Evolutionary conservation across 2,113 vertebrate species (phyloP).

Genomic region (Oncorhynchus masou): DNA sequence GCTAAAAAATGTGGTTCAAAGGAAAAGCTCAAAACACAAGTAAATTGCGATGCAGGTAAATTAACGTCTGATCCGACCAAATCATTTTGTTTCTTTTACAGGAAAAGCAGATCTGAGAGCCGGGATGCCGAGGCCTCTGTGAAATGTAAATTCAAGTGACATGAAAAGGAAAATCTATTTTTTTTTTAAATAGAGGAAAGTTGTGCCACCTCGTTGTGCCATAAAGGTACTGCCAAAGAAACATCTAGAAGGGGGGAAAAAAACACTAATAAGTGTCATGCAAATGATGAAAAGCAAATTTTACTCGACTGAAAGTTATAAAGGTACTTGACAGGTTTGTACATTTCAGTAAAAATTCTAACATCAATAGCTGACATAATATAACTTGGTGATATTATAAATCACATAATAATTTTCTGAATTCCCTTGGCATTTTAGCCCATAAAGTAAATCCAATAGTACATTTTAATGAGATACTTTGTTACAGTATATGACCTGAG

Average conservation of each 20-base stretch:
- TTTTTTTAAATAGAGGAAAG: not conserved
- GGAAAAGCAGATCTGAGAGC: conserved; percentile 46
- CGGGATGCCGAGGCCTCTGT: conserved; percentile 29
- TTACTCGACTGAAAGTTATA: not conserved
- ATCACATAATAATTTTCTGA: no score
- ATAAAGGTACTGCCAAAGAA: conserved; percentile 22
- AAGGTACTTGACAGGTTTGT: not conserved
- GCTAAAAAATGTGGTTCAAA: conserved; percentile 9
- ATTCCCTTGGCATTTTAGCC: no score
- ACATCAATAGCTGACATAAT: no score
- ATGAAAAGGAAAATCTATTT: conserved; percentile 49
- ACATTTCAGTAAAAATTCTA: no score
- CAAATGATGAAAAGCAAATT: not conserved
- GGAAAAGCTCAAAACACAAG: conserved; percentile 11
- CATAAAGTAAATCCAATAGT: no score
- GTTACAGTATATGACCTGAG: no score
- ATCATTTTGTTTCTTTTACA: conserved; percentile 49
- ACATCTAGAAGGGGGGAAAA: not conserved
- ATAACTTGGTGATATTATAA: no score
- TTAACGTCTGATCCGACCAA: conserved; percentile 39
- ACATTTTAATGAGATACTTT: no score
- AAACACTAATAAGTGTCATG: not conserved
- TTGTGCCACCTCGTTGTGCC: conserved; percentile 16
- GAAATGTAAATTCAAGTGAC: conserved; percentile 62
- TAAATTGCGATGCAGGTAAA: conserved; percentile 29